Evolutionary conservation across 2,113 vertebrate species (phyloP), one percentile per base, ranked within the genome.

Genomic region (Corythornis cristatus): DNA sequence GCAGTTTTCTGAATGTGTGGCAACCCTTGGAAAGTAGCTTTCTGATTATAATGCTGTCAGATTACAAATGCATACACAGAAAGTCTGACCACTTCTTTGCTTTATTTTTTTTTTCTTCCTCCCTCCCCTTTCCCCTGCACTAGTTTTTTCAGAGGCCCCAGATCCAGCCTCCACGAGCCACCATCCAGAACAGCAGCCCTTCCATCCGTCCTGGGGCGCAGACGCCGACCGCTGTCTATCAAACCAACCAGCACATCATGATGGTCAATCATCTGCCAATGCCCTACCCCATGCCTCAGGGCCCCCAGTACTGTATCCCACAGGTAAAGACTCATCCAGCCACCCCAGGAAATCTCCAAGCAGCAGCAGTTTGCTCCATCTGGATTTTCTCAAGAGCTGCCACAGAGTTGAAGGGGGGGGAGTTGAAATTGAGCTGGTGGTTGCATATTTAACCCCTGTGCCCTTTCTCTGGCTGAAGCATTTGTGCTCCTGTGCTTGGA

Each of bases 141-240:
- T 65, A 99, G 99, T 99, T 99, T 98, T 99, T 99, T 86, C 99
- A 98, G 98, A 99, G 99, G 98, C 97, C 99, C 95, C 99, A 99
- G 96, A 98, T 99, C 95, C 99, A 99, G 97, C 98, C 99, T 83
- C 98, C 99, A 3, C 96, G 99, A 97, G 98, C 99, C 23, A 97
- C 98, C 92, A 98, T 99, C 96, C 98, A 98, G 73, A 98, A 98
- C 82, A 99, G 98, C 98, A 98, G 95, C 56, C 98, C 98, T 87
- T 98, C 99, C 92, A 97, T 99, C 95, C 99, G 99, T 83, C 98
- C 99, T 1, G 98, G 99, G 66, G 98, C 99, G 1, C 99, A 99
- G 91, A 98, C 98, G 9, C 98, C 99, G 7, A 98, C 99, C 2
- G 98, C 99, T 1, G 99, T 99, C 60, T 99, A 99, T 93, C 98